Base-by-base conservation (phyloP, 1,140 invertebrate genomes). In the Bombus soroeensis region DNA sequence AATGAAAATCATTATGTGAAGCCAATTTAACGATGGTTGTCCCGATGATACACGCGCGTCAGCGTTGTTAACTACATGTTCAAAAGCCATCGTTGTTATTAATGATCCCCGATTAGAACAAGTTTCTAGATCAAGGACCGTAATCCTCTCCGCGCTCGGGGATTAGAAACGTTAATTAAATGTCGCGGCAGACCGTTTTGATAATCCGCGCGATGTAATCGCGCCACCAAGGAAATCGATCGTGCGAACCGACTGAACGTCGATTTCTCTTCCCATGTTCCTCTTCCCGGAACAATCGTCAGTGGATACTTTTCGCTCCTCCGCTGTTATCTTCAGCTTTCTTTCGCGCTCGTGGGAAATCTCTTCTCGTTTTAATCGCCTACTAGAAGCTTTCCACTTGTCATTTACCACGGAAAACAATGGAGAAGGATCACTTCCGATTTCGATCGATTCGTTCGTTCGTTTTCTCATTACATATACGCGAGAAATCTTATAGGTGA, bases 221-320 rank as follows among this genome's bases (percentile, higher is more conserved):
- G 57, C 64, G 59, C 66, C 64, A 53, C 53, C 57, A 57, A 86
- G 76, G 73, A 86, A 83, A 90, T 88, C 62, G 89, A 90, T 91
- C 89, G 89, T 91, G 89, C 89, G 89, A 91, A 90, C 83, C 66
- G 34, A 6, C 47, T 39, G 64, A 64, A 88, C 82, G 87, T 70
- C 74, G 89, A 90, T 91, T 91, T 91, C 89, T 91, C 89, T 91
- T 90, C 89, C 89, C 89, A 91, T 91, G 89, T 64, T 70, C 73
- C 68, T 87, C 66, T 70, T 87, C 62, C 73, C 32, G n/a, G 77
- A 84, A 90, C 89, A 90, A 90, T 90, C 76, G 80, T 85, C 18
- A 53, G 8, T 32, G 34, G 57, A 32, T 76, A 37, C 57, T 79
- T 41, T 9, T 68, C 28, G 43, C 53, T 71, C 4, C 22, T 32